Evolutionary conservation across 53 echinoderm and acorn worm genomes (phyloP).

Genomic region (Temnopleurus reevesii): DNA sequence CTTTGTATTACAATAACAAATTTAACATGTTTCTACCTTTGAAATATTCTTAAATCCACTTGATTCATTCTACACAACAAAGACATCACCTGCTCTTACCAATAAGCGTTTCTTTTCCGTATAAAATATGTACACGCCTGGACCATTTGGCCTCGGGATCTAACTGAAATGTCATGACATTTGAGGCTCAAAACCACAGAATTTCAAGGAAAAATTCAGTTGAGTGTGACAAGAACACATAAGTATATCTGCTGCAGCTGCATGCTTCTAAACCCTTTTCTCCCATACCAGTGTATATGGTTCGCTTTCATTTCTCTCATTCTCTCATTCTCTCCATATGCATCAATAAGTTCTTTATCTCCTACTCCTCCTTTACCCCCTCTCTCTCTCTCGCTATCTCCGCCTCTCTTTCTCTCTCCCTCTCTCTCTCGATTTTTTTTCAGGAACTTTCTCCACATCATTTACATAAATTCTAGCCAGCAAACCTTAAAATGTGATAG

Average conservation of each 20-base stretch:
- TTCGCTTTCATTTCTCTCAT: neutral
- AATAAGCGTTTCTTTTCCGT: no score
- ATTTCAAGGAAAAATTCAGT: slow-evolving; percentile 16
- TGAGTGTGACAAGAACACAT: slow-evolving; percentile 10
- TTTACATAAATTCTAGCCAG: neutral
- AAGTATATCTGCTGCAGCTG: slow-evolving; percentile 18
- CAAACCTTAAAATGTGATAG: no score
- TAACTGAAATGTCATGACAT: slow-evolving; percentile 23
- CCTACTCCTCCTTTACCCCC: neutral
- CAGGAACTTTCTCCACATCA: neutral
- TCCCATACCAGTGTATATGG: neutral
- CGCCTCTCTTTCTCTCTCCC: neutral
- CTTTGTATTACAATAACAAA: no score
- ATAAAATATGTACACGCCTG: neutral
- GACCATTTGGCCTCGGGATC: neutral
- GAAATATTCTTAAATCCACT: no score
- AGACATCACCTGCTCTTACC: no score
- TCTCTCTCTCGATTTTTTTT: neutral
- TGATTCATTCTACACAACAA: no score
- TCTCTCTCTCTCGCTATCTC: neutral
- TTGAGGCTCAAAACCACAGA: neutral
- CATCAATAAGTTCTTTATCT: no score
- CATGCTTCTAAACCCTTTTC: neutral
- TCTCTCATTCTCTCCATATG: neutral
- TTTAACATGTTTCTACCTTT: no score